Percentiles rank a stretch among this genome's conserved stretches.
Evolutionary conservation across 2,113 vertebrate species (phyloP).

Genomic region (Mormyrus iriodes): DNA sequence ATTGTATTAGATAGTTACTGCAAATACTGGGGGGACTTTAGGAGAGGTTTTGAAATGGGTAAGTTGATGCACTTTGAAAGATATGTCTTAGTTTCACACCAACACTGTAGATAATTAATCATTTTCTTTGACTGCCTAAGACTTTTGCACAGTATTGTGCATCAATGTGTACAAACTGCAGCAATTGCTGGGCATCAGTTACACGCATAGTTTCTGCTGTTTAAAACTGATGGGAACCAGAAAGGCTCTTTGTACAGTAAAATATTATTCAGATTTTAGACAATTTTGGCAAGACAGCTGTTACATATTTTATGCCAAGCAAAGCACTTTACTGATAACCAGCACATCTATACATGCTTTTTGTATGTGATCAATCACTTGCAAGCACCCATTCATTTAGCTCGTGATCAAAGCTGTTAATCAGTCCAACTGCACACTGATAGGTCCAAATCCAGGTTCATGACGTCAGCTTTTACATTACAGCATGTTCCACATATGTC

Average conservation of each 20-base stretch:
- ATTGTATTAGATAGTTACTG: background rate
- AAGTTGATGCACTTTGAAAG: background rate
- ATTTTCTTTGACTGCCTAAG: background rate
- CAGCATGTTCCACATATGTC: background rate
- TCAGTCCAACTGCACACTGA: background rate
- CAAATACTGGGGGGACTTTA: background rate
- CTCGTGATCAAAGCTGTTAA: background rate
- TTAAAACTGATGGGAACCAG: background rate
- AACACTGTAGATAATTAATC: background rate
- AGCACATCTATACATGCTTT: background rate
- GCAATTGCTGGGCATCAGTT: background rate
- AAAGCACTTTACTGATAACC: background rate
- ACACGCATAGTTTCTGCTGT: background rate
- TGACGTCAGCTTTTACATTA: background rate
- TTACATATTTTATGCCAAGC: background rate
- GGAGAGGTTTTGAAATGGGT: background rate
- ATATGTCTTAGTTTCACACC: background rate
- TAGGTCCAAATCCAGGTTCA: background rate
- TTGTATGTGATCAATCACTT: background rate
- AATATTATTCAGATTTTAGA: background rate
- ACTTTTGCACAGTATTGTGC: background rate
- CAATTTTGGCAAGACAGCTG: background rate
- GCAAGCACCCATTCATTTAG: background rate
- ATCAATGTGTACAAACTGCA: too few relatives aligned
- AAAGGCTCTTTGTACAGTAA: background rate